Evolutionary conservation across 2,888 invertebrate species (phyloP), one percentile per base, ranked within the genome.

Genomic region (Catocala fraxini): DNA sequence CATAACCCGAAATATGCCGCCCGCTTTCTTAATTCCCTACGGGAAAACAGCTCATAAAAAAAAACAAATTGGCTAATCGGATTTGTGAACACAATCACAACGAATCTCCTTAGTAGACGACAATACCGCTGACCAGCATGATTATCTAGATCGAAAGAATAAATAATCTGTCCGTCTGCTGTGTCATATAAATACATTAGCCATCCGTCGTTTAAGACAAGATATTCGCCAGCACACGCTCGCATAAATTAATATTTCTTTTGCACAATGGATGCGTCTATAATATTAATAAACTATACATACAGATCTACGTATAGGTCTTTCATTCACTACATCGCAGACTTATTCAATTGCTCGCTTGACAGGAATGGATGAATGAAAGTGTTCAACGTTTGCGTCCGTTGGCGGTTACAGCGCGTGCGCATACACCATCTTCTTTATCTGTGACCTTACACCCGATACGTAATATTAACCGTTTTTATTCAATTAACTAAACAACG

Each of bases 401-500:
- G 82, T 84, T 12, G 25, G 58, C 68, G 45, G 59, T 53, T 9
- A 12, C 9, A 10, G 51, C 47, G 34, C 59, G 33, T 63, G 54
- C 48, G 62, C 69, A 78, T 64, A 66, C 61, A 76, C 67, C 65
- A 70, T 64, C 70, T 58, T 66, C 54, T 25, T 60, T 68, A 77
- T 78, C 77, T 63, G 12, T 74, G 60, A 74, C 77, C 74, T 61
- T 52, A 71, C 56, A 51, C 67, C 68, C 56, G 51, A 65, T 68
- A 65, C 66, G 73, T 80, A 77, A 68, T 71, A 79, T 81, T 81
- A 83, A 62, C 58, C 74, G 71, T 82, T 79, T 81, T 82, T 79
- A 81, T 82, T 82, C 65, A 80, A 84, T 82, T 77, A 81, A 74
- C 71, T 57, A 67, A 72, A 75, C 73, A 75, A 74, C 63, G 64